Evolutionary conservation across 2,888 invertebrate species (phyloP), one percentile per base, ranked within the genome.

Genomic region (Eilema caniola): DNA sequence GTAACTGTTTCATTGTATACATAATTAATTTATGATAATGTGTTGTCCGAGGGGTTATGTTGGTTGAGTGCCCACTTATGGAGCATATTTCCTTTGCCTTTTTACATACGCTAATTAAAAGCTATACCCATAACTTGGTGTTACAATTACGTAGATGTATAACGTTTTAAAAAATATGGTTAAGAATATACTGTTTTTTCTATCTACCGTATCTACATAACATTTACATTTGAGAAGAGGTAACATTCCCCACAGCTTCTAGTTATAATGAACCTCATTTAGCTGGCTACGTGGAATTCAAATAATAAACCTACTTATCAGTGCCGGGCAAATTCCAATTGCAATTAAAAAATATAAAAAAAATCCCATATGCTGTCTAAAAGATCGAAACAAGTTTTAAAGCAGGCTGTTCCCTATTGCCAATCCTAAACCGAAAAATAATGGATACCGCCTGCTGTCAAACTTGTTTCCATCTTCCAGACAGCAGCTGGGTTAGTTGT

Each of bases 1-100:
- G 76, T 85, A 85, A 84, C 80, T 81, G 81, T 84, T 83, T 78
- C 76, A 74, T 84, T 72, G 88, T 85, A 89, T 89, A 85, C 89
- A 89, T 91, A 90, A 91, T 91, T 89, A 89, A 91, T 90, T 86
- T 89, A 89, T 89, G 88, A 79, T 89, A 89, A 90, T 89, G 79
- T 78, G 74, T 80, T 77, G 81, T 83, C 79, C 83, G 77, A 76
- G 79, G 83, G 84, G 82, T 84, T 82, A 84, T 85, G 82, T 77
- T 77, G 83, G 83, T 77, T 76, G 85, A 84, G 86, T 81, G 77
- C 79, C 82, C 87, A 87, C 86, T 87, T 86, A 86, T 85, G 85
- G 81, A 73, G 77, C 69, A 74, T 67, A 72, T 76, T 76, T 71
- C 74, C 75, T 76, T 80, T 72, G 74, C 62, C 78, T 82, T 78